Evolutionary conservation across 2,797 vertebrate genomes (phyloP), one percentile per base, ranked within the genome.

Genomic region (Menidia menidia): DNA sequence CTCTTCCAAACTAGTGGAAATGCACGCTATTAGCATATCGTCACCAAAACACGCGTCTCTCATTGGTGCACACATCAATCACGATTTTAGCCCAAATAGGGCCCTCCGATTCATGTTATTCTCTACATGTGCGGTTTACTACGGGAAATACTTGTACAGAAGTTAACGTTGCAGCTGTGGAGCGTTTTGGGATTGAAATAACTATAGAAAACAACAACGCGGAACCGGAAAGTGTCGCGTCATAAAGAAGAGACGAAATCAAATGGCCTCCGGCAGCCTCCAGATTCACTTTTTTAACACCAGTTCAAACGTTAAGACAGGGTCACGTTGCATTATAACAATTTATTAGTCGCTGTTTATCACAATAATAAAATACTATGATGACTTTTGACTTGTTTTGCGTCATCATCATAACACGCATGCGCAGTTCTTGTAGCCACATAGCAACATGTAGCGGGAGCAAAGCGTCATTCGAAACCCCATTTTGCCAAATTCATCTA

Each of bases 51-150:
- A 18, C 31, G 59, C 48, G 14, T 59, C 25, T 84, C 68, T 57
- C 25, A 92, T 92, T 92, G 91, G 91, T 82, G 2, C 7, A 47
- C 9, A 47, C 12, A 31, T 35, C 2, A 8, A 18, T 0, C 16
- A 43, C 31, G 0, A 0, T 41, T 50, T 51, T 0, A 16, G 35
- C 35, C 6, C 1, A 50, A 19, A 35, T 57, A 2, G 11, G 10
- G 39, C 2, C 12, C 2, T 0, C 0, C 0, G 32, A 0, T 32
- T 10, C 0, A 14, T 9, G 5, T 0, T 42, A 47, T 57, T 60
- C 0, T 35, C 31, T 25, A 6, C n/a, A 12, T 32, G 4, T 0
- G 3, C 25, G 25, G 25, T 25, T 19, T n/a, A 13, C 2, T 47
- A 14, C 41, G 60, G 4, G 1, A 14, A 2, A 14, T 11, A 41